phyloP scores from a whole-genome alignment of 2,113 vertebrate species.

The Neotoma lepida region DNA sequence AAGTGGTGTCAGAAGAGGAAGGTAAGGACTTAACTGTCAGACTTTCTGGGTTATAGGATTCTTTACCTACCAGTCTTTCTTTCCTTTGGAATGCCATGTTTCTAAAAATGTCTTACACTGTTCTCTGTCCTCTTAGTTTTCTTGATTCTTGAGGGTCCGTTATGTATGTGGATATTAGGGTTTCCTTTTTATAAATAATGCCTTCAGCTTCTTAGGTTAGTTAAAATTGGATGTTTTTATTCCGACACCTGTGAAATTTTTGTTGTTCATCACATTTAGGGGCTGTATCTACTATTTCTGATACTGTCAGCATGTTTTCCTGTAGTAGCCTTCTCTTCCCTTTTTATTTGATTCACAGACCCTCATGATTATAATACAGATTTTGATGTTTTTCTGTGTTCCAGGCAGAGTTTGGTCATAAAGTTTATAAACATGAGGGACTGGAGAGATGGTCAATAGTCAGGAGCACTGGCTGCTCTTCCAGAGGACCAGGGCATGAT shows the following conservation, averaged over 20 bases:
- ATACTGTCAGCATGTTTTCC: constrained; percentile 32
- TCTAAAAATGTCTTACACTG: constrained; percentile 10
- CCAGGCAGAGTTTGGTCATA: not conserved
- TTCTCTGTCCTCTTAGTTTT: constrained; percentile 40
- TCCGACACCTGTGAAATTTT: constrained; percentile 36
- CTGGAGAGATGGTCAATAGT: not conserved
- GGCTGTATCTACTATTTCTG: not conserved
- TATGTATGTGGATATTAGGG: not conserved
- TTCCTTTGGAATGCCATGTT: constrained; percentile 44
- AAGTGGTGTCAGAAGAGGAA: not conserved
- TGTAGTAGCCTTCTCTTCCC: not conserved
- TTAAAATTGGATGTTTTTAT: constrained; percentile 10
- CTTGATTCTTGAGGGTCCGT: not conserved
- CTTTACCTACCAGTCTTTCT: not conserved
- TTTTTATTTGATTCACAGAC: constrained; percentile 37
- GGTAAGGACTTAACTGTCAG: not conserved
- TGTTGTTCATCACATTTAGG: constrained; percentile 15
- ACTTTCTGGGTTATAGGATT: constrained; percentile 42
- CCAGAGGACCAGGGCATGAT: not conserved
- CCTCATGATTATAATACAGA: constrained; percentile 1
- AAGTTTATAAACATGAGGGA: constrained; percentile 21
- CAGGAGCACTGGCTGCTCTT: not conserved
- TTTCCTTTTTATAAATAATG: constrained; percentile 54
- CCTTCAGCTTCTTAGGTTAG: not conserved
- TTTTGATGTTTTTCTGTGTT: not conserved